These are phyloP conservation scores for Salvelinus fontinalis DNA, from an alignment of 2,113 vertebrate genomes.

Conservation along the genomic window DNA sequence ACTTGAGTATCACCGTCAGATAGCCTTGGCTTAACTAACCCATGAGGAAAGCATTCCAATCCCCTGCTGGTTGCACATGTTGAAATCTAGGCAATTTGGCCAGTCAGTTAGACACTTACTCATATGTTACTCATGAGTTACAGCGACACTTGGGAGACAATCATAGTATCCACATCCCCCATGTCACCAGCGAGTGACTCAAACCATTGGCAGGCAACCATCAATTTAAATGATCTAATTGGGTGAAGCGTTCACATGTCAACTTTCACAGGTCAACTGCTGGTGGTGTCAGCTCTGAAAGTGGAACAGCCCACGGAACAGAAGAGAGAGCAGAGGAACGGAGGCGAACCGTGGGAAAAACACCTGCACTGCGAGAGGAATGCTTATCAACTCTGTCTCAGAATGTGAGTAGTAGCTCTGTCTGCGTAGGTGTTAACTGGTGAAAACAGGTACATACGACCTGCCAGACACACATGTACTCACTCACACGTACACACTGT, in stretches of 20 bases:
- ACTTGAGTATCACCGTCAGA: too few relatives aligned
- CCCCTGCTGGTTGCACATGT: background rate
- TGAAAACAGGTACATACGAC: background rate
- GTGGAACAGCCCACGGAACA: background rate
- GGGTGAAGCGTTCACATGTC: slow-evolving; percentile 7
- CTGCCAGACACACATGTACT: background rate
- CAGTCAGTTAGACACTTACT: background rate
- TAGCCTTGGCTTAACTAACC: too few relatives aligned
- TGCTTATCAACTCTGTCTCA: background rate
- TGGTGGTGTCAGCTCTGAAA: slow-evolving; percentile 7
- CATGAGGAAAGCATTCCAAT: background rate
- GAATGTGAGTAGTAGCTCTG: background rate
- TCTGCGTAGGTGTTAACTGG: background rate
- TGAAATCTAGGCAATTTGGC: background rate
- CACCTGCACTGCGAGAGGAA: background rate
- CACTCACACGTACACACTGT: background rate
- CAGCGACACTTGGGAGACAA: too few relatives aligned
- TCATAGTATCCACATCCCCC: background rate
- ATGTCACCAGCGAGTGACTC: background rate
- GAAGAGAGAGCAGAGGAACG: background rate
- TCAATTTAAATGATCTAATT: slow-evolving; percentile 33
- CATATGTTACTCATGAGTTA: background rate
- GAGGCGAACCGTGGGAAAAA: background rate
- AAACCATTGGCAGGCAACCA: background rate
- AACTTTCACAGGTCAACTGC: slow-evolving; percentile 27